These are phyloP conservation scores for Pygoscelis antarcticus DNA, from an alignment of 2,113 vertebrate genomes.

Conservation along the genomic window DNA sequence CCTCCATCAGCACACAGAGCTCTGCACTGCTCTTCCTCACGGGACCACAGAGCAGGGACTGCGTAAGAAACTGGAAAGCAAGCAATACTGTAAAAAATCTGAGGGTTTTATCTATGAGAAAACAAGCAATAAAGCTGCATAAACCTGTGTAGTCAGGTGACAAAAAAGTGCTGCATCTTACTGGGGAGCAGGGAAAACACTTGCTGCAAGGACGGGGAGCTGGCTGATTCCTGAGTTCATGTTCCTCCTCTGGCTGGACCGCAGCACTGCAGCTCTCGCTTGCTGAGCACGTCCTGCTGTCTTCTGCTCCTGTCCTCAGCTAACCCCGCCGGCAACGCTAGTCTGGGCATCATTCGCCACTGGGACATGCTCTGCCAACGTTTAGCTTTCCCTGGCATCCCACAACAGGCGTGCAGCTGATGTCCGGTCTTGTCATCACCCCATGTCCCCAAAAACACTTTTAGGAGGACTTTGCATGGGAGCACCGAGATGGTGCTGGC, in stretches of 20 bases:
- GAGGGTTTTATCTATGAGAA: background rate
- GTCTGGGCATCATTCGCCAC: background rate
- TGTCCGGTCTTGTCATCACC: background rate
- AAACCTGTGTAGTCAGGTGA: slow-evolving; percentile 5
- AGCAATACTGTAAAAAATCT: background rate
- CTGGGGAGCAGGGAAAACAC: background rate
- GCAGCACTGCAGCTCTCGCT: slow-evolving; percentile 45
- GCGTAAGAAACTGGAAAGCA: background rate
- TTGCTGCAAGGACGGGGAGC: slow-evolving; percentile 41
- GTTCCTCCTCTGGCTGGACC: slow-evolving; percentile 53
- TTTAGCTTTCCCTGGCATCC: background rate
- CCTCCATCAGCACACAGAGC: background rate
- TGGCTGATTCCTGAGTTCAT: background rate
- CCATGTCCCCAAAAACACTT: accelerated
- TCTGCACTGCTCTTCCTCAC: background rate
- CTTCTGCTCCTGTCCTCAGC: slow-evolving; percentile 37
- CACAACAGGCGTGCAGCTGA: background rate
- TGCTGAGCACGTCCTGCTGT: slow-evolving; percentile 26
- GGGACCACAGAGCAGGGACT: background rate
- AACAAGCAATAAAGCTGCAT: background rate
- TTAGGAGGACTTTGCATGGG: background rate
- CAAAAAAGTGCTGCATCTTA: slow-evolving; percentile 8
- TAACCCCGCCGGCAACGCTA: background rate
- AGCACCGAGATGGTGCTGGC: accelerated
- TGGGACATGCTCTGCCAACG: background rate